Conservation (phyloP, 2,888 invertebrate species). For the Allygus modestus region DNA sequence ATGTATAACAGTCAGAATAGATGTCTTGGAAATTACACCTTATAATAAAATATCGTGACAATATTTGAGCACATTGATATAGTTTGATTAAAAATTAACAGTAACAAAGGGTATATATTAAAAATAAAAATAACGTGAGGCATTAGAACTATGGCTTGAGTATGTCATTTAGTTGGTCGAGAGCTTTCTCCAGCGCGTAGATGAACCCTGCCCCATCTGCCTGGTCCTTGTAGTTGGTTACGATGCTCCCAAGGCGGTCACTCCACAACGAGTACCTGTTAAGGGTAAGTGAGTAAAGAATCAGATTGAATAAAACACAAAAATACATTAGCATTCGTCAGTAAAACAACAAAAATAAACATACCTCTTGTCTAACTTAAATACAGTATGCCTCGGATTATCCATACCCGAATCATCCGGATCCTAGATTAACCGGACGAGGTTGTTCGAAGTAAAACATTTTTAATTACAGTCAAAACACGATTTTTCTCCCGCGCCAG, state of each 20-base stretch:
- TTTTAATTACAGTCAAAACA: too few species aligned
- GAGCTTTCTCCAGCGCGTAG: slow-evolving; percentile 83
- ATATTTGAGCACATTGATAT: neutral
- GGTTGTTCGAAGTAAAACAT: too few species aligned
- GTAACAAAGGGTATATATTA: neutral
- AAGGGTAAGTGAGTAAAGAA: slow-evolving; percentile 72
- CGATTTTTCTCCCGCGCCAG: too few species aligned
- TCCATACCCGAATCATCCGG: too few species aligned
- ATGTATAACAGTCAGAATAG: neutral
- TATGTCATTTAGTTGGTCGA: slow-evolving; percentile 81
- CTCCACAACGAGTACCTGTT: slow-evolving; percentile 92
- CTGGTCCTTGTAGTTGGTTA: slow-evolving; percentile 86
- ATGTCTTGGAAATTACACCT: neutral
- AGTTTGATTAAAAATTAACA: slow-evolving; percentile 3
- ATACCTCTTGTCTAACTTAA: too few species aligned
- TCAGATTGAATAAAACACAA: too few species aligned
- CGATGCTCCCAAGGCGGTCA: slow-evolving; percentile 88
- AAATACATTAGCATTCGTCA: too few species aligned
- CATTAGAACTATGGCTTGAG: slow-evolving; percentile 41
- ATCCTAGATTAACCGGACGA: too few species aligned
- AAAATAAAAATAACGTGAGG: neutral
- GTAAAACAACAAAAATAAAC: too few species aligned
- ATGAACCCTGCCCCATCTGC: slow-evolving; percentile 85
- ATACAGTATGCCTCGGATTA: too few species aligned
- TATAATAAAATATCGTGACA: neutral